Base-by-base conservation (phyloP, 2,797 vertebrate species). In the Tenualosa thibaudeaui region DNA sequence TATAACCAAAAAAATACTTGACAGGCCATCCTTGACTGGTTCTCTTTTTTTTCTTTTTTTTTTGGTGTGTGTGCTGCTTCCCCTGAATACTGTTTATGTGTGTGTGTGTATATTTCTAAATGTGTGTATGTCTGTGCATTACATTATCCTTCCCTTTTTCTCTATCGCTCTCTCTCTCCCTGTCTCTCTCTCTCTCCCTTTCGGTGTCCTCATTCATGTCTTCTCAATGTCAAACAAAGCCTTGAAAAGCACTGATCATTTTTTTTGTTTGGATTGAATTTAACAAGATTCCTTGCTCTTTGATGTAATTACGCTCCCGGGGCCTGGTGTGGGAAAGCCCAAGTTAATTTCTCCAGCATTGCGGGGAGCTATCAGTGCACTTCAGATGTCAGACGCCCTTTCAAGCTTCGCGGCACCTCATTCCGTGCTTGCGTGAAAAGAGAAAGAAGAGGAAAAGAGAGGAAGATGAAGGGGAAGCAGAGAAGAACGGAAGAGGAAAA, bases 301-400 rank as follows among this genome's bases (percentile, higher is more conserved):
- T 96, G 96, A 96, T 96, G 95, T 96, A 97, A 97, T 98, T 97
- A 97, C 96, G 93, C 96, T 96, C 95, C 92, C 91, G 94, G 95
- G 95, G 94, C 93, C 94, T 94, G 93, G 93, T 94, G 94, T 95
- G 92, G 93, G 91, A 93, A 78, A 46, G 95, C 95, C 93, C 94
- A 94, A 96, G 91, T 94, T 96, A 96, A 96, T 96, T 95, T 97
- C 81, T 88, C 87, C 62, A 91, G 90, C 91, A 83, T 94, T 84
- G 88, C 83, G 86, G 93, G 94, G 94, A 94, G 94, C 92, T 95
- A 93, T 94, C 90, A 90, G 91, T 94, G 93, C 94, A 91, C 92
- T 92, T 96, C 93, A 92, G 84, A 91, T 86, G 89, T 93, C 94
- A 94, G 92, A 87, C 50, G 86, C 88, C 92, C 93, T 93, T 94